Conservation (phyloP, 2,888 invertebrate species). For the Vesta saturnalis region DNA sequence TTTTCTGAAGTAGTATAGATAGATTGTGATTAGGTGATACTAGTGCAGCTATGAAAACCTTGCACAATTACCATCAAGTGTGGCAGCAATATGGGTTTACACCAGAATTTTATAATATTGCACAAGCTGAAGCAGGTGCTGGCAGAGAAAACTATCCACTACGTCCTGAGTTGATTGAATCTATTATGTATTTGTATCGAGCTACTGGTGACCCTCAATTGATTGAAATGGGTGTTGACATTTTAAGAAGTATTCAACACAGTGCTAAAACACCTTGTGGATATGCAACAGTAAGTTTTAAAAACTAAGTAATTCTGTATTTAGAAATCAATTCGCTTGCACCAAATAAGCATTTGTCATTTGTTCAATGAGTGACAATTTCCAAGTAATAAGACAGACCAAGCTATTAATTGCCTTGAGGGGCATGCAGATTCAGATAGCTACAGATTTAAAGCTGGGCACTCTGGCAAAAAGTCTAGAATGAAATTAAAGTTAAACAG, state of each 20-base stretch:
- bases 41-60: conserved; percentile 88
- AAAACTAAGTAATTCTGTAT: too few species aligned
- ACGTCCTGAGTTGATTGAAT: conserved; percentile 95
- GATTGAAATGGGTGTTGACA: conserved; percentile 93
- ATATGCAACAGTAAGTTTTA: conserved; percentile 87
- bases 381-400: too few species aligned
- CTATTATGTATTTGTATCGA: conserved; percentile 94
- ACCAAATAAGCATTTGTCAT: too few species aligned
- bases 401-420: too few species aligned
- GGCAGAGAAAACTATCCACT: conserved; percentile 93
- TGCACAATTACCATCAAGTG: conserved; percentile 96
- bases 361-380: too few species aligned
- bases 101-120: conserved; percentile 97
- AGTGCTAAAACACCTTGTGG: conserved; percentile 95
- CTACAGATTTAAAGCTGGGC: too few species aligned
- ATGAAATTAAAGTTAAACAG: too few species aligned
- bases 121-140: conserved; percentile 83
- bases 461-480: too few species aligned
- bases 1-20: neutral
- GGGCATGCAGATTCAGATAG: too few species aligned
- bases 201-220: conserved; percentile 94
- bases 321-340: too few species aligned
- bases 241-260: conserved; percentile 92
- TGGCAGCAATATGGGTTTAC: conserved; percentile 98
- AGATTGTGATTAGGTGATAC: conserved; percentile 76